Evolutionary conservation across 2,888 invertebrate species (phyloP).

Genomic region (Aleiodes testaceus): DNA sequence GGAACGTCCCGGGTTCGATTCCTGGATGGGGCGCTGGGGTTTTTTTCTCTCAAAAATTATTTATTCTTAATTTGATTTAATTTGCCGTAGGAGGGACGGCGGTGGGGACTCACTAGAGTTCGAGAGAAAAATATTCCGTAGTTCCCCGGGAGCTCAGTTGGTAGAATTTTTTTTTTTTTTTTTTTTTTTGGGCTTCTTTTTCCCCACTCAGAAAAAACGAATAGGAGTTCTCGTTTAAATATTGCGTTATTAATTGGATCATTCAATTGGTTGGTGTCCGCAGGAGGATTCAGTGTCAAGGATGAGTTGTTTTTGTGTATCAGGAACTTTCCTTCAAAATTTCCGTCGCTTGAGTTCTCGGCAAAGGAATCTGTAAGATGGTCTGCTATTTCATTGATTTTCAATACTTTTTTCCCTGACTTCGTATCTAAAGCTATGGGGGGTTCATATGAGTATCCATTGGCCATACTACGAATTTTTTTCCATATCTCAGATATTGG

Average conservation of each 20-base stretch:
- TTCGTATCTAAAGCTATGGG: neutral
- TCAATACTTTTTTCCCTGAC: neutral
- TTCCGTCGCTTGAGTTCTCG: slow-evolving; percentile 43
- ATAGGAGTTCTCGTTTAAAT: slow-evolving; percentile 19
- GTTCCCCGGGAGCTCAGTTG: too few relatives aligned
- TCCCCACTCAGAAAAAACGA: neutral
- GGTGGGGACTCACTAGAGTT: too few relatives aligned
- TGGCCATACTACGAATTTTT: slow-evolving; percentile 43
- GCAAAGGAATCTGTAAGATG: slow-evolving; percentile 38
- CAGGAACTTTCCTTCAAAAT: slow-evolving; percentile 34
- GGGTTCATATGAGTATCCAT: neutral
- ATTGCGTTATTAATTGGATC: slow-evolving; percentile 36
- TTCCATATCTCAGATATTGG: slow-evolving; percentile 36
- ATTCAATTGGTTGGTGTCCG: neutral
- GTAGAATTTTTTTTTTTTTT: too few relatives aligned
- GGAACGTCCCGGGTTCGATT: too few relatives aligned
- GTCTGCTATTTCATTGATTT: slow-evolving; percentile 34
- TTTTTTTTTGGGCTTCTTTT: slow-evolving; percentile 47
- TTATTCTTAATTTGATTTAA: too few relatives aligned
- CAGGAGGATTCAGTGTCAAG: slow-evolving; percentile 4
- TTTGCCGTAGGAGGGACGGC: too few relatives aligned
- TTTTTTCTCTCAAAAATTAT: too few relatives aligned
- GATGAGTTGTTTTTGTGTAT: neutral
- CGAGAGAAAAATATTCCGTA: too few relatives aligned
- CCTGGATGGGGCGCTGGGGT: too few relatives aligned